Conservation (phyloP, 2,797 vertebrate genomes). For the Microhierax caerulescens region DNA sequence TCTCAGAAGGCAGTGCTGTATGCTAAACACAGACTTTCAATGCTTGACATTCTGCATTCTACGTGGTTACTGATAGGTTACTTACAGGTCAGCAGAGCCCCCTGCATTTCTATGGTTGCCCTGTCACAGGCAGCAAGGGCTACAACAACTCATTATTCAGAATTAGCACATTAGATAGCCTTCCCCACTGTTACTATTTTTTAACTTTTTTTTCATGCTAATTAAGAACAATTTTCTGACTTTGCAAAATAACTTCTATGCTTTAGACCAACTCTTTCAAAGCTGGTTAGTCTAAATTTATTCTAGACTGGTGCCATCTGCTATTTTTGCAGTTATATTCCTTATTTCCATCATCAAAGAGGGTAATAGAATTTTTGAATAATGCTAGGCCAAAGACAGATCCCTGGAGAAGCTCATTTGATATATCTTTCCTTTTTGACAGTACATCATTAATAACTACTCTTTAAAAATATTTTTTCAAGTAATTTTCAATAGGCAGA, state of each 20-base stretch:
- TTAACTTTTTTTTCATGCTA: not conserved
- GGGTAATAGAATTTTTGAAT: constrained; percentile 42
- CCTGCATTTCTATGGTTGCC: fast-evolving
- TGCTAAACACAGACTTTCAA: not conserved
- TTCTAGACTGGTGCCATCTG: not conserved
- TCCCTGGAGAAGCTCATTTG: not conserved
- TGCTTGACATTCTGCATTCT: not conserved
- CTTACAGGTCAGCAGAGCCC: not conserved
- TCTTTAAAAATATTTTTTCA: constrained; percentile 29
- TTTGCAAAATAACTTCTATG: not conserved
- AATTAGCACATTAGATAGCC: not conserved
- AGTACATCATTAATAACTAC: constrained; percentile 7
- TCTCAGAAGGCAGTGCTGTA: not conserved
- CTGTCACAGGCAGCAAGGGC: not conserved
- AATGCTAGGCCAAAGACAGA: not conserved
- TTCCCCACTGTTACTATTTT: not conserved
- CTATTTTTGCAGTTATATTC: not conserved
- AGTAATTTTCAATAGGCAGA: constrained; percentile 7
- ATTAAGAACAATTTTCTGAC: not conserved
- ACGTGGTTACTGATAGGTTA: not conserved
- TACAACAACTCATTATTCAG: not conserved
- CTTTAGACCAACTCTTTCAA: not conserved
- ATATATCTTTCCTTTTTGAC: not conserved
- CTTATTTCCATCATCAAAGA: constrained; percentile 13
- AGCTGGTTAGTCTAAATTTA: not conserved